Evolutionary conservation across 2,113 vertebrate genomes (phyloP).

Genomic region (Athene noctua): DNA sequence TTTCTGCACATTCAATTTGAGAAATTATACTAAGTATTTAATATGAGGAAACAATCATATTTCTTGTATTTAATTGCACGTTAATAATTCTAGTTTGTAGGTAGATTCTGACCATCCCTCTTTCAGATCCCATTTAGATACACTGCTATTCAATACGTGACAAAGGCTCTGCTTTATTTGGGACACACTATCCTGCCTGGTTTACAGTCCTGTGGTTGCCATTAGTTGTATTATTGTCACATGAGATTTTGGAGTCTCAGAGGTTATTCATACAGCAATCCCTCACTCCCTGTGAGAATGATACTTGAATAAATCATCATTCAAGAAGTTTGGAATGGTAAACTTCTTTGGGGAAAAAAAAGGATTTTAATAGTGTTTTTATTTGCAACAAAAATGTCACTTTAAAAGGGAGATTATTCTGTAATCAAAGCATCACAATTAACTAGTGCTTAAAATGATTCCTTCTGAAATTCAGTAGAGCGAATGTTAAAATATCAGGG

Average conservation of each 20-base stretch:
- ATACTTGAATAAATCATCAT: neutral
- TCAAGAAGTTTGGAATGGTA: neutral
- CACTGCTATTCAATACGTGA: neutral
- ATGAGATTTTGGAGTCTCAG: neutral
- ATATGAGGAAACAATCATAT: neutral
- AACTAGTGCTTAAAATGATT: neutral
- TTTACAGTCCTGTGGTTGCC: rapidly evolving
- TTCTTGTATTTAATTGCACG: neutral
- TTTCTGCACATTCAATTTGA: neutral
- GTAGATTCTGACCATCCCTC: neutral
- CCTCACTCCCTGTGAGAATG: neutral
- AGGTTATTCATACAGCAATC: neutral
- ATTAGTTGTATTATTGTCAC: neutral
- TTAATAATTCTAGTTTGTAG: neutral
- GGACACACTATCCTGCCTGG: neutral
- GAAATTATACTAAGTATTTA: neutral
- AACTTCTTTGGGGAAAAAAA: neutral
- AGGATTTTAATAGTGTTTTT: neutral
- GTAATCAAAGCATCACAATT: neutral
- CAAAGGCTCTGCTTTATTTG: neutral
- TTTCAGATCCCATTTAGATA: neutral
- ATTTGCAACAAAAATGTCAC: neutral
- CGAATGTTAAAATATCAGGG: neutral
- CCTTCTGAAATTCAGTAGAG: neutral
- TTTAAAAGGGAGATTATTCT: neutral